phyloP scores from a whole-genome alignment of 1,140 invertebrate genomes.

The Drosophila ercepeae region DNA sequence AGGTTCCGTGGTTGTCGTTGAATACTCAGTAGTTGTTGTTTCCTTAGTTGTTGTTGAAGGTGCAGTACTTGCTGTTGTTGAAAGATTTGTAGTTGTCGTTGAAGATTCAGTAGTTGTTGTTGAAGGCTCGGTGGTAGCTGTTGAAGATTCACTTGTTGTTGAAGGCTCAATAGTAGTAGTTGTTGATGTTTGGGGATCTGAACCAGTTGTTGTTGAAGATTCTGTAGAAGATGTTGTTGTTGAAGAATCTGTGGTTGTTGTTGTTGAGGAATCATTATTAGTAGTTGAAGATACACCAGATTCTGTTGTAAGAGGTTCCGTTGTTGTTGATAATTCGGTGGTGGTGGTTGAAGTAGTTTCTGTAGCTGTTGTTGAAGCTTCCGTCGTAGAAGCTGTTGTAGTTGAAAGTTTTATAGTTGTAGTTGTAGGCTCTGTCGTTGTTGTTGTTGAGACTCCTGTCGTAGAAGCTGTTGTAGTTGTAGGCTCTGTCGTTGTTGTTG shows the following conservation, averaged over 20 bases:
- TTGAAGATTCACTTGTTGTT: neutral
- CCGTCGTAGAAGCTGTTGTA: neutral
- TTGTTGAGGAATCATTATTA: neutral
- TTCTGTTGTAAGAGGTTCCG: no score
- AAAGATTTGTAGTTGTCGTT: neutral
- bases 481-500: neutral
- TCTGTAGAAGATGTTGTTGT: neutral
- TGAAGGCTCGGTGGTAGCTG: neutral
- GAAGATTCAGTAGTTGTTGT: neutral
- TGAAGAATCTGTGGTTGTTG: neutral
- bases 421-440: neutral
- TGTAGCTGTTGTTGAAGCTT: neutral
- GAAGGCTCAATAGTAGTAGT: neutral
- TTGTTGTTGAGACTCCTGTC: no score
- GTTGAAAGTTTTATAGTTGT: slow-evolving; percentile 5
- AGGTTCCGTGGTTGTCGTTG: neutral
- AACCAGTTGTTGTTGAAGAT: neutral
- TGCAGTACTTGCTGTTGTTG: neutral
- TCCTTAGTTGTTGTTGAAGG: neutral
- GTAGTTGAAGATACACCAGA: no score
- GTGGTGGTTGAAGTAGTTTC: neutral
- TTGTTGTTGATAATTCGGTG: neutral
- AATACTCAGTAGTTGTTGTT: neutral
- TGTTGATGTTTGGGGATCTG: neutral
- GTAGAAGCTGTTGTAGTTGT: neutral